phyloP scores from a whole-genome alignment of 2,113 vertebrate genomes.

The Pampusana beccarii region DNA sequence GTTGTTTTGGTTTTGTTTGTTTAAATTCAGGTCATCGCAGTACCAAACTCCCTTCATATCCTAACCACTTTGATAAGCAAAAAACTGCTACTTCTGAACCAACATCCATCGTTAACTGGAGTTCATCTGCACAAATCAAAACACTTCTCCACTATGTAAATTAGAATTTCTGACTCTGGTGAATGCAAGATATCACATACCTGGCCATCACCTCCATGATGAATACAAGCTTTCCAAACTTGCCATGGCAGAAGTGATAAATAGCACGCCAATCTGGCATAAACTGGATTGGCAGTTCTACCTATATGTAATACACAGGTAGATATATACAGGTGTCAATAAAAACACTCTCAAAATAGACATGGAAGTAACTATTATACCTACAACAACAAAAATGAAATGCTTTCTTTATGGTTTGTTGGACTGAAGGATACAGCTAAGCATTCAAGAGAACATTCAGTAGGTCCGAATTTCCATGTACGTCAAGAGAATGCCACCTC shows the following conservation, averaged over 20 bases:
- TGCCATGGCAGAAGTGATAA: not conserved
- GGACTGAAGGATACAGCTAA: not conserved
- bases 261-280: not conserved
- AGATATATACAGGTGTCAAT: not conserved
- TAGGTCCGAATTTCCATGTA: not conserved
- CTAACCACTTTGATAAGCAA: not conserved
- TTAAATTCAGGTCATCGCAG: not conserved
- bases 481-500: not conserved
- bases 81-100: not conserved
- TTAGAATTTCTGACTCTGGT: not conserved
- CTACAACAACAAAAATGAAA: not conserved
- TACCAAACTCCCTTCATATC: not conserved
- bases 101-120: not conserved
- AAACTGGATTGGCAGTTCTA: not conserved
- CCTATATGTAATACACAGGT: not conserved
- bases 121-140: not conserved
- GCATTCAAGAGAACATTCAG: not conserved
- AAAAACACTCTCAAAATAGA: not conserved
- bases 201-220: not conserved
- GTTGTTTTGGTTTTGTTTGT: no score
- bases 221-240: not conserved
- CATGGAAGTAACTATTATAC: not conserved
- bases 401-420: not conserved
- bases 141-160: not conserved
- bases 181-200: not conserved